A percentile compares a stretch with the other conserved stretches of the same genome.
These are phyloP conservation scores for Oreonectes daqikongensis DNA, from an alignment of 2,797 vertebrate genomes.

Conservation along the genomic window DNA sequence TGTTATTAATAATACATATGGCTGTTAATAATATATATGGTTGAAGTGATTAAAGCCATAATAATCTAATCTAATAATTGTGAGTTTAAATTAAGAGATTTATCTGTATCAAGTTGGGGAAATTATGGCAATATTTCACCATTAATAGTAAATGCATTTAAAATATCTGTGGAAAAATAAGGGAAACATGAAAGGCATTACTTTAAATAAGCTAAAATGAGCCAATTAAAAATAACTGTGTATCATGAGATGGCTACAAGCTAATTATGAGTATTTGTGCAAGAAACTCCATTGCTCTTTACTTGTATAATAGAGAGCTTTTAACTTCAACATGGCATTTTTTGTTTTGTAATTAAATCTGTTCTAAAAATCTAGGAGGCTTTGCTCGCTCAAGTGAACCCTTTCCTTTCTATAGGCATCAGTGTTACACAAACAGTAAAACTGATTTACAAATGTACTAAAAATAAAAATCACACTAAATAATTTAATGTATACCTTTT, in stretches of 20 bases:
- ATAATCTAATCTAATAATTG: no score
- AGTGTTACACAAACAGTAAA: not conserved
- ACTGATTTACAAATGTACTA: no score
- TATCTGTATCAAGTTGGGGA: constrained; percentile 74
- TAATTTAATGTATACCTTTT: no score
- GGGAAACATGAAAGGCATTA: constrained; percentile 75
- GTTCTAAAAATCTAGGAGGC: not conserved
- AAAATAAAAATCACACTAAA: no score
- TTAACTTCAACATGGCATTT: constrained; percentile 20
- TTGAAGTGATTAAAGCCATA: constrained; percentile 71
- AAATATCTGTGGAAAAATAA: constrained; percentile 72
- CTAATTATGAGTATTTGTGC: constrained; percentile 69
- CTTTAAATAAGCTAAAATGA: constrained; percentile 75
- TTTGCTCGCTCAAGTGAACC: not conserved
- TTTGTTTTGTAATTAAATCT: constrained; percentile 3
- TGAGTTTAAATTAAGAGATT: constrained; percentile 66
- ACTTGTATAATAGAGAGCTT: constrained; percentile 35
- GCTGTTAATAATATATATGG: constrained; percentile 75
- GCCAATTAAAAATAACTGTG: constrained; percentile 76
- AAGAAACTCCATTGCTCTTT: constrained; percentile 53
- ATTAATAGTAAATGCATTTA: constrained; percentile 74
- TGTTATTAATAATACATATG: constrained; percentile 53
- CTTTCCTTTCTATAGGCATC: not conserved
- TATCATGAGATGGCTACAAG: constrained; percentile 68
- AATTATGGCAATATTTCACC: constrained; percentile 79